Evolutionary conservation across 2,888 invertebrate genomes (phyloP), one percentile per base, ranked within the genome.

Genomic region (Pyrrhosoma nymphula): DNA sequence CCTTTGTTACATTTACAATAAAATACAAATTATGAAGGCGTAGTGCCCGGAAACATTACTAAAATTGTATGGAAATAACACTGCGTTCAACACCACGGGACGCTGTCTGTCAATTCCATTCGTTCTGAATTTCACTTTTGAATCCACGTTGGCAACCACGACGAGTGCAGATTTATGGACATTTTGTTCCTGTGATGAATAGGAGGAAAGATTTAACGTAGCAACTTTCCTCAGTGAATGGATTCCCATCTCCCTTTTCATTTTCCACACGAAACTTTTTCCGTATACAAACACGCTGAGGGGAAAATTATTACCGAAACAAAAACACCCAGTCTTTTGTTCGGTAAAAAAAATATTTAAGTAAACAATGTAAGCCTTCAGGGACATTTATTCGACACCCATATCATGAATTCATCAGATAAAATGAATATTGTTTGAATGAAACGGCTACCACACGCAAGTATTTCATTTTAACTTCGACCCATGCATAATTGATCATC

Each of bases 371-470:
- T 14, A 82, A 82, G 4, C 82, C 35, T 82, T 16, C 16, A 35
- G 82, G 35, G 35, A 35, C 6, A 30, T 82, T 69, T 69, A 69
- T 30, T 82, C 35, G 82, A 35, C 35, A 35, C 82, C 12, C 82
- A 82, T 14, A 35, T 82, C 82, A 82, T 82, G 35, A 82, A 82
- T 82, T 82, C 30, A 82, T 35, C 82, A 82, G 35, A 82, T 82
- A 35, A 35, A 82, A 35, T 82, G 82, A 35, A 82, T 30, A 35
- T 3, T 82, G 2, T 35, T 26, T 35, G 3, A 16, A 82, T 14
- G 1, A 35, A 82, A 0, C 35, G 35, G 12, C 2, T 60, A 12
- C 30, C 35, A 82, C 30, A 35, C 12, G 30, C 0, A 3, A 69
- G n/a, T 26, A 35, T 16, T 14, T 14, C 8, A 14, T 82, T 82